These are phyloP conservation scores for Hypomecis atomaria DNA, from an alignment of 2,888 invertebrate genomes.

Conservation along the genomic window DNA sequence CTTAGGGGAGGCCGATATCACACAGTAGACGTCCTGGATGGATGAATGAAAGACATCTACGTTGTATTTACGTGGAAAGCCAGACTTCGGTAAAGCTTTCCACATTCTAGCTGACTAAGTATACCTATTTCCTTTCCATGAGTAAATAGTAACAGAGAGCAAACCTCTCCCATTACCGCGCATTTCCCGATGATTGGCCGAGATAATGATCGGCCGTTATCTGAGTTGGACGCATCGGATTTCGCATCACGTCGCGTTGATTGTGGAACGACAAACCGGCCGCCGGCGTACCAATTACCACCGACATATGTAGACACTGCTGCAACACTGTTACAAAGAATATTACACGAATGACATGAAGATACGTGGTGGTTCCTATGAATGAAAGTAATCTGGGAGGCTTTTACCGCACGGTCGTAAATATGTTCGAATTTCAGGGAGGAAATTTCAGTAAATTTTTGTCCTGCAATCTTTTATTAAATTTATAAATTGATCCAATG, in stretches of 20 bases:
- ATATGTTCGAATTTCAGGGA: too few relatives aligned
- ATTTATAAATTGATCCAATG: too few relatives aligned
- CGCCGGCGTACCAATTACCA: slow-evolving; percentile 78
- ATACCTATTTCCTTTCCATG: background rate
- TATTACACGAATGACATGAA: background rate
- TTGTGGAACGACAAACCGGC: slow-evolving; percentile 79
- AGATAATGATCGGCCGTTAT: slow-evolving; percentile 70
- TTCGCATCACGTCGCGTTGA: slow-evolving; percentile 82
- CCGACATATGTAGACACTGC: slow-evolving; percentile 74
- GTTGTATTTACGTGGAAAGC: too few relatives aligned
- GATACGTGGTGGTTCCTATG: background rate
- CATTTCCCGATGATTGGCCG: slow-evolving; percentile 57
- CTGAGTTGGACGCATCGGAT: slow-evolving; percentile 74
- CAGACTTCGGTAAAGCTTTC: too few relatives aligned
- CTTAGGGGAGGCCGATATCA: too few relatives aligned
- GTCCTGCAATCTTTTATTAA: too few relatives aligned
- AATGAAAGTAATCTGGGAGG: background rate
- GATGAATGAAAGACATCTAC: too few relatives aligned
- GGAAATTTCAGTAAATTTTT: too few relatives aligned
- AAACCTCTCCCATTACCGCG: slow-evolving; percentile 22
- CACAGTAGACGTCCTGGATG: too few relatives aligned
- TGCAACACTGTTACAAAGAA: slow-evolving; percentile 45
- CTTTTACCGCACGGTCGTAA: too few relatives aligned
- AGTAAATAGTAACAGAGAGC: slow-evolving; percentile 6
- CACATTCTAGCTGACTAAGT: too few relatives aligned